A percentile compares a stretch with the other conserved stretches of the same genome.
Conservation (phyloP, 2,113 vertebrate genomes). For the Ptyas mucosa region DNA sequence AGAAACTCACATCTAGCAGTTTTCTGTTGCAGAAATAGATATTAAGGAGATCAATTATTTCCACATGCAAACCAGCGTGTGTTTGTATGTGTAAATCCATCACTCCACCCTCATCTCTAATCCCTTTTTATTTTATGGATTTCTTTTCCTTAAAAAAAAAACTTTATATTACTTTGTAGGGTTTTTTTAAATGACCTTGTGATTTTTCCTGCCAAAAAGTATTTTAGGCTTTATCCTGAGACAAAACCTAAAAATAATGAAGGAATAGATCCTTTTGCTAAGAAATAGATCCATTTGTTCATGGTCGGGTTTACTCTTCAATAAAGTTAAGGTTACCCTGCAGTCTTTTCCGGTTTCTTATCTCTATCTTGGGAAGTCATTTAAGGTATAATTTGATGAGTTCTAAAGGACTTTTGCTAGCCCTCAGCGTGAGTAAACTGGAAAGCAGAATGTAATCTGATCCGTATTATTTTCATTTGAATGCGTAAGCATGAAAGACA, state of each 20-base stretch:
- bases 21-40: background rate
- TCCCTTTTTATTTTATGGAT: background rate
- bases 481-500: background rate
- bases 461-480: background rate
- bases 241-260: background rate
- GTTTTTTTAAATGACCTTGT: background rate
- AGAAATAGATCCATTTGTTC: background rate
- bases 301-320: background rate
- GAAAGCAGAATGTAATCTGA: background rate
- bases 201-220: background rate
- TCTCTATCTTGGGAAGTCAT: conserved; percentile 37
- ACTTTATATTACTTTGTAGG: background rate
- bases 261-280: background rate
- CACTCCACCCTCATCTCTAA: background rate
- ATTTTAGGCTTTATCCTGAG: background rate
- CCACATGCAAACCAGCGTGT: background rate
- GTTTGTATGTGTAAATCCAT: background rate
- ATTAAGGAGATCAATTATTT: background rate
- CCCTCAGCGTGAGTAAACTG: background rate
- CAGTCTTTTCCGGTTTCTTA: background rate
- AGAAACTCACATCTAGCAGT: background rate
- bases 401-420: background rate
- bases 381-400: conserved; percentile 15
- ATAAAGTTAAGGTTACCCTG: background rate
- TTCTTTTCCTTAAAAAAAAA: background rate